Evolutionary conservation across 2,888 invertebrate species (phyloP).

Genomic region (Rhamnusium bicolor): DNA sequence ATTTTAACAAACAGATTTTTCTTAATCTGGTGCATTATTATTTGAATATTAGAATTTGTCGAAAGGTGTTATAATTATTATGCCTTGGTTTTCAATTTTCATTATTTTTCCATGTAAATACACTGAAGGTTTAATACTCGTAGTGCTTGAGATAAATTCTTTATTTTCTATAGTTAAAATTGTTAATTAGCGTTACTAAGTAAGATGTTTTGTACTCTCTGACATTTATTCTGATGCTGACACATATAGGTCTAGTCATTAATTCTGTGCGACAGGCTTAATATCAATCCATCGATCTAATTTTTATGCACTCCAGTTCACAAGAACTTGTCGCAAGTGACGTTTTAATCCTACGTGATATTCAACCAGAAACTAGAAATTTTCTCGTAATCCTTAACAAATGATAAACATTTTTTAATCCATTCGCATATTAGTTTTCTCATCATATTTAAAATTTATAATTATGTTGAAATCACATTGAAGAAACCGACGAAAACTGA

Average conservation of each 20-base stretch:
- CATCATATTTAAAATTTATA: background rate
- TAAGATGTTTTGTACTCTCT: constrained; percentile 39
- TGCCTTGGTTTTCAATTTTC: background rate
- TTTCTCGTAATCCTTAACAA: constrained; percentile 18
- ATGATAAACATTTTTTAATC: background rate
- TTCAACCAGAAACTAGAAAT: constrained; percentile 33
- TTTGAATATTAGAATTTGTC: no score
- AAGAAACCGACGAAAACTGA: no score
- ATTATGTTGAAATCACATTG: no score
- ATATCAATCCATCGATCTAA: constrained; percentile 59
- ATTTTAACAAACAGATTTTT: no score
- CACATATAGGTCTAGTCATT: constrained; percentile 21
- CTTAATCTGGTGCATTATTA: no score
- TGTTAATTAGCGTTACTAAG: constrained; percentile 33
- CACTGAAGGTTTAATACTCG: constrained; percentile 6
- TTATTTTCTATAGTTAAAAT: constrained; percentile 10
- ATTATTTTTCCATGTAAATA: background rate
- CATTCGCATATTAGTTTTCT: background rate
- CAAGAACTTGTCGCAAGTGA: constrained; percentile 43
- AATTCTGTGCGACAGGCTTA: constrained; percentile 54
- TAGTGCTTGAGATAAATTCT: constrained; percentile 6
- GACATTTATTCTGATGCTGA: constrained; percentile 26
- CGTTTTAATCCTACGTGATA: constrained; percentile 38
- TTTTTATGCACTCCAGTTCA: constrained; percentile 58
- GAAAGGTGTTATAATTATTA: background rate